Conservation (phyloP, 1,140 invertebrate species). For the Caerostris darwini region DNA sequence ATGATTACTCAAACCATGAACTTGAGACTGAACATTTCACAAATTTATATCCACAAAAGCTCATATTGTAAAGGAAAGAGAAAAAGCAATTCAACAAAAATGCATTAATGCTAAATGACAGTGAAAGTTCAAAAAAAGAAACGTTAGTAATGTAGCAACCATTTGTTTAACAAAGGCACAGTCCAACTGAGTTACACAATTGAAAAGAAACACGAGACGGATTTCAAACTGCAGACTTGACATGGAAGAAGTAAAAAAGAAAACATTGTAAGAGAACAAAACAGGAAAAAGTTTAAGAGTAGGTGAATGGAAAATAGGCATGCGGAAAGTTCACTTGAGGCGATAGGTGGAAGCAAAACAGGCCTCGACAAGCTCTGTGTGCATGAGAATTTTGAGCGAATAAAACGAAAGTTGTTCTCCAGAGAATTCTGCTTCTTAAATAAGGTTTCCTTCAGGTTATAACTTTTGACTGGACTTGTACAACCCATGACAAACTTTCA, state of each 20-base stretch:
- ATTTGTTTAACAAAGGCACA: slow-evolving; percentile 8
- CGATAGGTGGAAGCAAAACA: background rate
- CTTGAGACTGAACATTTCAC: background rate
- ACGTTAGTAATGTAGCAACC: background rate
- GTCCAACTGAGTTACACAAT: background rate
- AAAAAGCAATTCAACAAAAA: background rate
- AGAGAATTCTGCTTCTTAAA: too few relatives aligned
- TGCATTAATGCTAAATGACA: background rate
- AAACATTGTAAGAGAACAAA: background rate
- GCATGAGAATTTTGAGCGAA: too few relatives aligned
- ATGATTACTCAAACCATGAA: too few relatives aligned
- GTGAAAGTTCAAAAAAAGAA: background rate
- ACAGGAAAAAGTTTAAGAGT: background rate
- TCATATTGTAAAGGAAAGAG: background rate
- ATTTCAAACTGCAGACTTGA: slow-evolving; percentile 18
- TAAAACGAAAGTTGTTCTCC: too few relatives aligned
- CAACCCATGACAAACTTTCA: too few relatives aligned
- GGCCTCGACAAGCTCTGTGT: background rate
- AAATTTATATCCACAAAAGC: background rate
- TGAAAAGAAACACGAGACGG: background rate
- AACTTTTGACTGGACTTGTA: too few relatives aligned
- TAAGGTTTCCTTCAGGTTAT: too few relatives aligned
- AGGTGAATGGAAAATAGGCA: slow-evolving; percentile 31
- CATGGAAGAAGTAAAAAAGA: background rate
- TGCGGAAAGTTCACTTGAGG: slow-evolving; percentile 26